phyloP scores from a whole-genome alignment of 30 jellyfish, hydroid and myxozoan species.

The Hydractinia echinata region DNA sequence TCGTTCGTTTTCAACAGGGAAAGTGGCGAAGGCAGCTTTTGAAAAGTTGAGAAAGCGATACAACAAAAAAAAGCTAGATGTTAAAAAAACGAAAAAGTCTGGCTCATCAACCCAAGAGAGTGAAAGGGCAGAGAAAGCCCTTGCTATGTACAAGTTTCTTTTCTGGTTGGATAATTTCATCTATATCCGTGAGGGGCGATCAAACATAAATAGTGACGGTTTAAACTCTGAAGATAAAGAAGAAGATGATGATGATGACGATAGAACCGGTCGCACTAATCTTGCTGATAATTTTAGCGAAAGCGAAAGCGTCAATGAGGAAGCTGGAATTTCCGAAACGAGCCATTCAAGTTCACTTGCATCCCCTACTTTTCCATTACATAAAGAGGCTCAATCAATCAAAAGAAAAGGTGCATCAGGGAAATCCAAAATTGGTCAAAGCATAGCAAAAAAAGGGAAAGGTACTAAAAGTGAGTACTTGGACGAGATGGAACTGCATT shows the following conservation, averaged over 20 bases:
- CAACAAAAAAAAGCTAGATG: not conserved
- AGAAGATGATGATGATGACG: conserved; percentile 14
- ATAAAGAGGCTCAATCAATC: too few relatives aligned
- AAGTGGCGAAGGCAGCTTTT: conserved; percentile 23
- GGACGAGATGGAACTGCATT: conserved; percentile 19
- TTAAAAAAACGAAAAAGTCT: conserved; percentile 21
- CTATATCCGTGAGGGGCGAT: conserved; percentile 20
- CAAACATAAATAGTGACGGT: not conserved
- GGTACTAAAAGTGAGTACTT: conserved; percentile 3
- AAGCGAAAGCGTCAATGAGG: not conserved
- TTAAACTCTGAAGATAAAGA: conserved; percentile 10
- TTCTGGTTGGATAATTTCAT: conserved; percentile 31
- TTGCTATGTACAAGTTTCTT: conserved; percentile 19
- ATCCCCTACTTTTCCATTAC: too few relatives aligned
- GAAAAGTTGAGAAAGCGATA: conserved; percentile 20
- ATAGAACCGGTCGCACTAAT: not conserved
- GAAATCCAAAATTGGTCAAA: not conserved
- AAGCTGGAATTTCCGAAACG: too few relatives aligned
- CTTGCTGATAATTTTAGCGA: not conserved
- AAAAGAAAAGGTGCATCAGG: not conserved
- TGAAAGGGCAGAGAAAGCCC: conserved; percentile 46
- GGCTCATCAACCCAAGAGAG: conserved; percentile 38
- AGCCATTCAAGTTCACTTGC: too few relatives aligned
- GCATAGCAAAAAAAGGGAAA: not conserved
- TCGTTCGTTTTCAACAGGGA: not conserved